Evolutionary conservation across 2,888 invertebrate genomes (phyloP).

Genomic region (Xanthostigma xanthostigma): DNA sequence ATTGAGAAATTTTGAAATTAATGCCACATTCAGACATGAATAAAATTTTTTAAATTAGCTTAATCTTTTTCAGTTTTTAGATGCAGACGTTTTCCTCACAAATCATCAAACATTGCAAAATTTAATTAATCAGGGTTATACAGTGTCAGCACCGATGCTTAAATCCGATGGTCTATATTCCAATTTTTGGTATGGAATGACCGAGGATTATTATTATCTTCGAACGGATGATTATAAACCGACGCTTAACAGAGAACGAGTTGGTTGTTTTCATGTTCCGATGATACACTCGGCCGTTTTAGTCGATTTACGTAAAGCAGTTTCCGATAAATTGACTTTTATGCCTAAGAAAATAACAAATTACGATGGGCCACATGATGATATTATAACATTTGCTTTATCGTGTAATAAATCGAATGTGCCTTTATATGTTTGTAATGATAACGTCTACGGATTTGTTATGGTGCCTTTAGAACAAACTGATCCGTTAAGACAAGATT

Average conservation of each 20-base stretch:
- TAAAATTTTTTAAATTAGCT: slow-evolving; percentile 2
- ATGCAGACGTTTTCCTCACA: slow-evolving; percentile 71
- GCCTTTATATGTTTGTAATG: slow-evolving; percentile 65
- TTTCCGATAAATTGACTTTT: slow-evolving; percentile 58
- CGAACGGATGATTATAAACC: slow-evolving; percentile 74
- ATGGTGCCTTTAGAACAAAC: slow-evolving; percentile 63
- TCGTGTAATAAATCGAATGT: slow-evolving; percentile 55
- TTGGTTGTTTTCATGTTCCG: slow-evolving; percentile 71
- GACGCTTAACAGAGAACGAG: slow-evolving; percentile 50
- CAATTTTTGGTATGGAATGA: slow-evolving; percentile 95
- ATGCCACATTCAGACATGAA: background rate
- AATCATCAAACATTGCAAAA: slow-evolving; percentile 44
- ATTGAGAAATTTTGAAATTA: background rate
- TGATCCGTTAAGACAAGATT: slow-evolving; percentile 47
- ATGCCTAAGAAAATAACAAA: slow-evolving; percentile 38
- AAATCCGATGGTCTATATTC: slow-evolving; percentile 77
- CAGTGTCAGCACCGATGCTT: slow-evolving; percentile 73
- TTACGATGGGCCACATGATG: slow-evolving; percentile 74
- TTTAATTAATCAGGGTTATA: slow-evolving; percentile 44
- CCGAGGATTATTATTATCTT: slow-evolving; percentile 64
- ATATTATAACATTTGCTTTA: slow-evolving; percentile 83
- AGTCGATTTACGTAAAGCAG: slow-evolving; percentile 46
- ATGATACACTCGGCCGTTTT: slow-evolving; percentile 85
- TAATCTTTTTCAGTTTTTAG: slow-evolving; percentile 50
- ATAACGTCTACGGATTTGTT: slow-evolving; percentile 65